A percentile compares a stretch with the other conserved stretches of the same genome.
Evolutionary conservation across 2,113 vertebrate genomes (phyloP).

Genomic region (Forbesichthys papilliferus): DNA sequence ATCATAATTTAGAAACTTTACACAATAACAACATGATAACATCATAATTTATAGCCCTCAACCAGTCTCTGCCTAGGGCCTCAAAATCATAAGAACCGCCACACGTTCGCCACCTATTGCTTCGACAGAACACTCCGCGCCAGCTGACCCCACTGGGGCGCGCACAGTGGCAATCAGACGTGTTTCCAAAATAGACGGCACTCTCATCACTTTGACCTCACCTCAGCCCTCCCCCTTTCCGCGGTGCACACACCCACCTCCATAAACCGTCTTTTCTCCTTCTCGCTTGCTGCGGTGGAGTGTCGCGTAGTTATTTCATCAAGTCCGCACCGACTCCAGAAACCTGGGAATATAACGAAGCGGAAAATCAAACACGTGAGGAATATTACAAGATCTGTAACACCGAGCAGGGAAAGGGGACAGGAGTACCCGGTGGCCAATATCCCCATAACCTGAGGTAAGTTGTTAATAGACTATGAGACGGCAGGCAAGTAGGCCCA

Average conservation of each 20-base stretch:
- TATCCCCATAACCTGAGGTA: conserved; percentile 70
- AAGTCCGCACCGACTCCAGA: conserved; percentile 44
- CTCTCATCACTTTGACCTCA: too few relatives aligned
- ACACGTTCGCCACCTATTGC: too few relatives aligned
- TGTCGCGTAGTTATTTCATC: conserved; percentile 52
- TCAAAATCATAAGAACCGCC: too few relatives aligned
- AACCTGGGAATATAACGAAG: conserved; percentile 42
- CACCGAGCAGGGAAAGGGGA: conserved; percentile 46
- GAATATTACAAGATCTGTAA: conserved; percentile 5
- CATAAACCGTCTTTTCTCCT: conserved; percentile 27
- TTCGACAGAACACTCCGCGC: too few relatives aligned
- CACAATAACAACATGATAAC: too few relatives aligned
- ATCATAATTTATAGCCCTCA: too few relatives aligned
- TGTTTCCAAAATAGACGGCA: conserved; percentile 74
- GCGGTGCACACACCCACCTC: conserved; percentile 4
- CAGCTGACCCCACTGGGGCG: conserved; percentile 28
- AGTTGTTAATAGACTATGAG: conserved; percentile 38
- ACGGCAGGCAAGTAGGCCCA: too few relatives aligned
- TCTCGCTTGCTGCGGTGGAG: conserved; percentile 26
- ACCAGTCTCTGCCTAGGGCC: too few relatives aligned
- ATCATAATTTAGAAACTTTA: too few relatives aligned
- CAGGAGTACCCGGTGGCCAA: conserved; percentile 14
- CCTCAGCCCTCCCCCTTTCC: conserved; percentile 20
- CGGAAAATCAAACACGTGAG: conserved; percentile 4
- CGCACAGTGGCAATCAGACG: conserved; percentile 43